These are phyloP conservation scores for Diplodus sargus DNA, from an alignment of 2,797 vertebrate genomes.

Conservation along the genomic window DNA sequence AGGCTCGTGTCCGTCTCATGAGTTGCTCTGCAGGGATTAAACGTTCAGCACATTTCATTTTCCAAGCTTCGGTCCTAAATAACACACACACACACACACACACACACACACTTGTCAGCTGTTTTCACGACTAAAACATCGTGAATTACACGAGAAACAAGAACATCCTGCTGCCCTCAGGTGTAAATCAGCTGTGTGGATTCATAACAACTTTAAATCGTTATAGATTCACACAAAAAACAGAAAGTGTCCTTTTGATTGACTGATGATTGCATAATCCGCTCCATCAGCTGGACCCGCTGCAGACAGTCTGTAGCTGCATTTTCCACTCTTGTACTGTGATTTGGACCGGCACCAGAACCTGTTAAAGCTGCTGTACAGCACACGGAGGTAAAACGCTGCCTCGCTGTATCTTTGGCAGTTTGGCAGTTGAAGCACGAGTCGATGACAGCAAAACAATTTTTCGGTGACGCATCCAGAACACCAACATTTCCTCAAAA, in stretches of 20 bases:
- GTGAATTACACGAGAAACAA: slow-evolving; percentile 1
- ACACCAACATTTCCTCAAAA: not conserved
- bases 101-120: slow-evolving; percentile 22
- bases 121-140: slow-evolving; percentile 1
- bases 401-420: too few species aligned
- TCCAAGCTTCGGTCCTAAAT: slow-evolving; percentile 8
- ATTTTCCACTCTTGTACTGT: too few species aligned
- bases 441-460: not conserved
- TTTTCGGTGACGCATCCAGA: not conserved
- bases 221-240: too few species aligned
- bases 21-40: not conserved
- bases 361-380: too few species aligned
- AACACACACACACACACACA: slow-evolving; percentile 27
- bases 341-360: too few species aligned
- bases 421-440: not conserved
- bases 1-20: not conserved
- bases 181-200: too few species aligned
- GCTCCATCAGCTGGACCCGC: too few species aligned
- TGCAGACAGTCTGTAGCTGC: too few species aligned
- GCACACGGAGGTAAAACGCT: too few species aligned
- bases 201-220: too few species aligned
- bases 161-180: not conserved
- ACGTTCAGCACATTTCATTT: slow-evolving; percentile 22
- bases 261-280: too few species aligned
- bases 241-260: too few species aligned